Base-by-base conservation (phyloP, 2,113 vertebrate species). In the Callopanchax toddi region DNA sequence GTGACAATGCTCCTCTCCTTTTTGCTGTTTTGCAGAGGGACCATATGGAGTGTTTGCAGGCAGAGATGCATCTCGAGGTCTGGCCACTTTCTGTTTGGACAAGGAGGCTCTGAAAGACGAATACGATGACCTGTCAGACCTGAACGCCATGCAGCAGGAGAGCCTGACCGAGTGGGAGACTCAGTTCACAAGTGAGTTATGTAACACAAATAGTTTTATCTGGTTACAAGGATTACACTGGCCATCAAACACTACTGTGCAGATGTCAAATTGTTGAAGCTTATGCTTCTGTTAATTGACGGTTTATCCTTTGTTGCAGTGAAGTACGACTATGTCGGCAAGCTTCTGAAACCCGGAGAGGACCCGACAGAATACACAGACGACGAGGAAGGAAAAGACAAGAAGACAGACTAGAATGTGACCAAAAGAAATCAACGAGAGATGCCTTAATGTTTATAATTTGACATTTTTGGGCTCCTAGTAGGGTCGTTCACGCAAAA, bases 31-130 rank as follows among this genome's bases (percentile, higher is more conserved):
- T 83, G 22, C 90, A 99, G 97, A 96, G 29, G 97, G 97, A 1
- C 97, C 97, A 0, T 99, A 99, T 0, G 97, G 97, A 17, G 93
- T 99, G 70, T 99, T 99, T 86, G 97, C 95, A 0, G 97, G 97
- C 83, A 92, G 94, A 83, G 97, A 99, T 42, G 97, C 97, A 0
- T 99, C 97, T 71, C 91, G 97, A 76, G 97, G 97, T 23, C 90
- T 99, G 61, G 97, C 97, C 17, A 99, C 97, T 0, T 98, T 98
- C 86, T 98, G 96, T 79, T 88, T 99, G 89, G 97, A 96, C 75
- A 95, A 97, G 72, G 95, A 98, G 43, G 96, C 95, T 1, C 87
- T 99, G 87, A 96, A 91, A 65, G 96, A 98, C 5, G 91, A 91
- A 2, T 93, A 94, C 1, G 96, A 99, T n/a, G 97, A 99, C 86